Base-by-base conservation (phyloP, 2,113 vertebrate genomes). In the Malurus melanocephalus region DNA sequence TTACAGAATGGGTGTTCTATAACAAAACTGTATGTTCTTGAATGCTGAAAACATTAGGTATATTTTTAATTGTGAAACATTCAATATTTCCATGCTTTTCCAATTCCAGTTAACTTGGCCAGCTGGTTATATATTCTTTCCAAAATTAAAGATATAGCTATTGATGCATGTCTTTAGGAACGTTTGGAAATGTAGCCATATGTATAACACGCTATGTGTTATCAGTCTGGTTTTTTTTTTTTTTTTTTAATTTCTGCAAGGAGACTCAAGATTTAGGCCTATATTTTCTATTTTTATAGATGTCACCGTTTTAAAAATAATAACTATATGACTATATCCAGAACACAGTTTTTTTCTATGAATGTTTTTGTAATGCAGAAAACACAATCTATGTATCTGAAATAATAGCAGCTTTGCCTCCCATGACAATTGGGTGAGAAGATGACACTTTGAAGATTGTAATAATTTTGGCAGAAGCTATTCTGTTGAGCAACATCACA, bases 401-500 rank as follows among this genome's bases (percentile, higher is more conserved):
- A 88, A 69, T 38, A 79, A 72, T 26, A 90, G 68, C 73, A 93
- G 30, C 43, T 67, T 84, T 78, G 24, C 28, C 13, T 93, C 52
- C 13, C 3, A 0, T 30, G 33, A 45, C 53, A 71, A 1, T 32
- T 74, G 78, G 22, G 17, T 62, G 62, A 53, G 55, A 73, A 43
- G 35, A 76, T 0, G 4, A 77, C 64, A 51, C 69, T 94, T 94
- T 86, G 84, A 86, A 92, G 83, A 72, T 20, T 52, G 46, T 18
- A 66, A 80, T 85, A 60, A 45, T 79, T 85, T 79, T 79, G 80
- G 53, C 71, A 76, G 57, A 61, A 89, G 46, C 9, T 72, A 22
- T 89, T 89, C 71, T 68, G 62, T 32, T 76, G 71, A 87, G 52
- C 57, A 81, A 92, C 79, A 89, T 91, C 89, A 81, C 57, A 93